Evolutionary conservation across 2,888 invertebrate genomes (phyloP).

Genomic region (Mesorhabditis sp.): DNA sequence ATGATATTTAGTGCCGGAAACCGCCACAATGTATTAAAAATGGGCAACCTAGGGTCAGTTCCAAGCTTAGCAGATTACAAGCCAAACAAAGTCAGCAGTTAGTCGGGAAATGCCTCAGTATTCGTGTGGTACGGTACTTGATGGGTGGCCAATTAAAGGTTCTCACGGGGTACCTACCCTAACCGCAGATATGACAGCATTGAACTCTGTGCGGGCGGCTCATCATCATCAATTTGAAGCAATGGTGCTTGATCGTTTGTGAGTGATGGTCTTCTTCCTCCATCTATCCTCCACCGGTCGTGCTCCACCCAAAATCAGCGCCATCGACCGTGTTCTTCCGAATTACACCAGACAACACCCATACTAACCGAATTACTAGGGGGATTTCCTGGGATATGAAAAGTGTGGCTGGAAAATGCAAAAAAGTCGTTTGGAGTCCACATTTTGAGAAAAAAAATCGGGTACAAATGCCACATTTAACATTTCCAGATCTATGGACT

Average conservation of each 20-base stretch:
- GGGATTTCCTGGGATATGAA: no score
- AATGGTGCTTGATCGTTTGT: conserved; percentile 24
- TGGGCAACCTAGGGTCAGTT: no score
- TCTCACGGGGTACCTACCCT: conserved; percentile 18
- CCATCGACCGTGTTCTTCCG: background rate
- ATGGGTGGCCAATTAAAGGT: conserved; percentile 2
- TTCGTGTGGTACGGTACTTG: conserved; percentile 12
- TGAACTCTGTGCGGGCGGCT: conserved; percentile 16
- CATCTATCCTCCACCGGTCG: conserved; percentile 34
- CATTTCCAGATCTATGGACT: no score
- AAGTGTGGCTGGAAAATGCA: no score
- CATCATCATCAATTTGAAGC: conserved; percentile 27
- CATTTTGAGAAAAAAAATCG: no score
- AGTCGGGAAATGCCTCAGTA: background rate
- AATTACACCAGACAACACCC: background rate
- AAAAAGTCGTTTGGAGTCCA: no score
- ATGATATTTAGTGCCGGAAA: no score
- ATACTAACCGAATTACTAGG: no score
- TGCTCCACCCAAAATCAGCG: conserved; percentile 32
- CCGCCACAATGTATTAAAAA: no score
- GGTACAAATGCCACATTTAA: no score
- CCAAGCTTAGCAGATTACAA: no score
- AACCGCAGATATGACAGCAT: conserved; percentile 21
- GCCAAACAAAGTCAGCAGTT: background rate
- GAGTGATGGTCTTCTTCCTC: conserved; percentile 12